Conservation (phyloP, 2,797 vertebrate genomes). For the Lerista edwardsae region DNA sequence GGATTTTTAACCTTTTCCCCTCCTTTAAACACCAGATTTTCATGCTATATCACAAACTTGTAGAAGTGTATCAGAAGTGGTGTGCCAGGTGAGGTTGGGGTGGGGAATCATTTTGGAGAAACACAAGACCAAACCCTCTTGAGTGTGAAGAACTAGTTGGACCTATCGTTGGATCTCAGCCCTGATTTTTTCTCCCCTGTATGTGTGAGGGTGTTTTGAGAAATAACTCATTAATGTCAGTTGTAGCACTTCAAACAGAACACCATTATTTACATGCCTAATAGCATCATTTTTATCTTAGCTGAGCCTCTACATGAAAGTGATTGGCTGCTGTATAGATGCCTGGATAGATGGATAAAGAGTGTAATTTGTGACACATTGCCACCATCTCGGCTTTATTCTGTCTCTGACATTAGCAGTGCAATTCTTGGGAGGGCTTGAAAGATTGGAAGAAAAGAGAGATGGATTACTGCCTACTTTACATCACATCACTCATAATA, state of each 20-base stretch:
- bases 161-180: neutral
- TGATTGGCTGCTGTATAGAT: constrained; percentile 64
- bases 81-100: neutral
- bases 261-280: constrained; percentile 60
- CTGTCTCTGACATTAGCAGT: constrained; percentile 70
- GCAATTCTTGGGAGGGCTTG: constrained; percentile 63
- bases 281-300: constrained; percentile 58
- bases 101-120: neutral
- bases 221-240: constrained; percentile 32
- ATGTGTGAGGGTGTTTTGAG: neutral
- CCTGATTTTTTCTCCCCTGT: neutral
- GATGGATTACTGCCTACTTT: constrained; percentile 54
- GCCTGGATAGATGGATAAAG: constrained; percentile 67
- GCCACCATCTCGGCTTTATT: constrained; percentile 53
- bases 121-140: neutral
- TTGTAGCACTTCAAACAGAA: constrained; percentile 31
- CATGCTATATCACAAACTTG: neutral
- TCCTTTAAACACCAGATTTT: neutral
- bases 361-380: constrained; percentile 65
- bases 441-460: constrained; percentile 67
- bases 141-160: neutral
- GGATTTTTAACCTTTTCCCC: neutral
- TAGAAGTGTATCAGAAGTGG: neutral
- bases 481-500: constrained; percentile 44
- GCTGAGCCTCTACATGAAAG: constrained; percentile 29